Evolutionary conservation across 2,888 invertebrate species (phyloP).

Genomic region (Branchipolynoe longqiensis): DNA sequence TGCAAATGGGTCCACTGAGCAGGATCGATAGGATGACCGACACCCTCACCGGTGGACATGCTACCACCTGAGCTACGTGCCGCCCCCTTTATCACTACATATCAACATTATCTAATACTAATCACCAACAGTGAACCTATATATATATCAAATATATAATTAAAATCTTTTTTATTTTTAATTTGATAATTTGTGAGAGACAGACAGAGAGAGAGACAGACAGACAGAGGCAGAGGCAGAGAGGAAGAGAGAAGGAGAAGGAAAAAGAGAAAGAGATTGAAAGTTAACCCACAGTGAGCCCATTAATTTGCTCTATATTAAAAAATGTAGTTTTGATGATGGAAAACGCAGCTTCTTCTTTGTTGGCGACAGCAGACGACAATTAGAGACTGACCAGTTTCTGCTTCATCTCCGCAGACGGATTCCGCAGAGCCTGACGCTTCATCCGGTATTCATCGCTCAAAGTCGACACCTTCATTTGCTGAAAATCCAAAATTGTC

Average conservation of each 20-base stretch:
- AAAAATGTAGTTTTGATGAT: not conserved
- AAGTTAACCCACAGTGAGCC: too few species aligned
- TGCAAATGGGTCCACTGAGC: too few species aligned
- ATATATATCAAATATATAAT: too few species aligned
- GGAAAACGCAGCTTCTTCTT: not conserved
- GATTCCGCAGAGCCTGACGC: conserved; percentile 6
- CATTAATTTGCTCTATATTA: not conserved
- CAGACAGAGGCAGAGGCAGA: not conserved
- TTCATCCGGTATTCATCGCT: conserved; percentile 19
- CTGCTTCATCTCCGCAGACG: conserved; percentile 16
- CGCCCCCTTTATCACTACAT: not conserved
- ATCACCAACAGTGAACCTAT: not conserved
- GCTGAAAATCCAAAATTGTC: conserved; percentile 16
- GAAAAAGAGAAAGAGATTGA: too few species aligned
- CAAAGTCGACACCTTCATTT: not conserved
- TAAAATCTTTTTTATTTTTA: too few species aligned
- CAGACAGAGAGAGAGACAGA: too few species aligned
- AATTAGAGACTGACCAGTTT: conserved; percentile 4
- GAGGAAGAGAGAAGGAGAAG: too few species aligned
- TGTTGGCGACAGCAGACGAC: not conserved
- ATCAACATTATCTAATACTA: not conserved
- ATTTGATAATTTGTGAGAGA: too few species aligned
- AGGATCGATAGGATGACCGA: too few species aligned
- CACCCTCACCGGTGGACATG: too few species aligned
- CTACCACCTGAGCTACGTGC: too few species aligned